phyloP scores from a whole-genome alignment of 1,140 invertebrate genomes.

The Acromyrmex echinatior region DNA sequence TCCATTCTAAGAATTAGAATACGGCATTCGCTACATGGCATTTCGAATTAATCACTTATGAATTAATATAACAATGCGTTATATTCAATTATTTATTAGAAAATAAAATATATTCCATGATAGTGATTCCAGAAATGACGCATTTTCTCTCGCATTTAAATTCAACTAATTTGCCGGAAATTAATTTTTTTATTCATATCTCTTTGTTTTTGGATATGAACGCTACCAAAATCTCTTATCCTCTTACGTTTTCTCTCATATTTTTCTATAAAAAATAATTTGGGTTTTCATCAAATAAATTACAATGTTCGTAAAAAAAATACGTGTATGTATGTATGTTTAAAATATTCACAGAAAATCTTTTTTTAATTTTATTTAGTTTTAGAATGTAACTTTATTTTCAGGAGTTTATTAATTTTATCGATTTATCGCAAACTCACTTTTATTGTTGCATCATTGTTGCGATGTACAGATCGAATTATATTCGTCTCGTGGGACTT shows the following conservation, averaged over 20 bases:
- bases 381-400: not conserved
- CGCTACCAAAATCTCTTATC: not conserved
- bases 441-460: not conserved
- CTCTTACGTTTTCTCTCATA: not conserved
- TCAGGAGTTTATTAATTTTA: not conserved
- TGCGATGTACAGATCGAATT: not conserved
- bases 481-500: conserved; percentile 9
- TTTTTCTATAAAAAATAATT: conserved; percentile 2
- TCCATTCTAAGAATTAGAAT: not conserved
- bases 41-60: not conserved
- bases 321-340: not conserved
- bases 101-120: not conserved
- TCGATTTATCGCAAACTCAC: not conserved
- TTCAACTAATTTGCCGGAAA: not conserved
- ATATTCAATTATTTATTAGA: not conserved
- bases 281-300: conserved; percentile 1
- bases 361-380: not conserved
- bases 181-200: not conserved
- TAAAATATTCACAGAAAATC: not conserved
- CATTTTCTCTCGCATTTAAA: not conserved
- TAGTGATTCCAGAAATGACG: not conserved
- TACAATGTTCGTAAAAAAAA: not conserved
- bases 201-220: not conserved
- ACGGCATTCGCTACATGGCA: not conserved
- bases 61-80: not conserved